Percentiles rank a stretch among this genome's conserved stretches.
These are phyloP conservation scores for Philonicus albiceps DNA, from an alignment of 2,888 invertebrate genomes.

Conservation along the genomic window DNA sequence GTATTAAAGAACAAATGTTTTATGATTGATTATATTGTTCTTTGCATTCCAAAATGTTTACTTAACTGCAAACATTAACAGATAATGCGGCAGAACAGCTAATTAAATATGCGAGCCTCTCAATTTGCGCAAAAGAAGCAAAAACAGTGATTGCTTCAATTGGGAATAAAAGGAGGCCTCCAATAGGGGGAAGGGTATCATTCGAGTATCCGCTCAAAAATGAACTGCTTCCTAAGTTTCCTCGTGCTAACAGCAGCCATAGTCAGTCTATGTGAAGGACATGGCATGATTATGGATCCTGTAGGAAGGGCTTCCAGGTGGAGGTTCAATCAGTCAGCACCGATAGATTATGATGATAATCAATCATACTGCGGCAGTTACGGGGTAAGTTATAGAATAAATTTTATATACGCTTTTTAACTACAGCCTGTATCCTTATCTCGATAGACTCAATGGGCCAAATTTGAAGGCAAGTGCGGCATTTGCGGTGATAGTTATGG, in stretches of 20 bases:
- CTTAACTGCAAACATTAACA: neutral
- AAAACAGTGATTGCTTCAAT: neutral
- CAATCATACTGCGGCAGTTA: conserved; percentile 43
- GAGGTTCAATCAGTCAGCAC: conserved; percentile 60
- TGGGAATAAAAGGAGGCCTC: neutral
- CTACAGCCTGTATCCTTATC: neutral
- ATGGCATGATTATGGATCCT: conserved; percentile 62
- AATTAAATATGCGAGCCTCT: neutral
- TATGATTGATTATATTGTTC: neutral
- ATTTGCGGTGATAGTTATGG: conserved; percentile 64
- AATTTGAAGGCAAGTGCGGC: conserved; percentile 61
- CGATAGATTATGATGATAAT: conserved; percentile 63
- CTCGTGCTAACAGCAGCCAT: neutral
- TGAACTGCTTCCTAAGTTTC: neutral
- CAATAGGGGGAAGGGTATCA: neutral
- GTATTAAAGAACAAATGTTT: neutral
- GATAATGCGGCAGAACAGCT: neutral
- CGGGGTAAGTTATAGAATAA: neutral
- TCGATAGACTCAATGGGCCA: neutral
- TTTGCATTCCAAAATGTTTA: neutral
- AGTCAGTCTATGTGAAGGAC: conserved; percentile 11
- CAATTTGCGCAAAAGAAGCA: neutral
- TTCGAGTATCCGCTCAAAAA: neutral
- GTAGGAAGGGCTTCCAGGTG: conserved; percentile 63
- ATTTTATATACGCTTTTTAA: no score